These are phyloP conservation scores for Euproctis similis DNA, from an alignment of 2,888 invertebrate species.

Conservation along the genomic window DNA sequence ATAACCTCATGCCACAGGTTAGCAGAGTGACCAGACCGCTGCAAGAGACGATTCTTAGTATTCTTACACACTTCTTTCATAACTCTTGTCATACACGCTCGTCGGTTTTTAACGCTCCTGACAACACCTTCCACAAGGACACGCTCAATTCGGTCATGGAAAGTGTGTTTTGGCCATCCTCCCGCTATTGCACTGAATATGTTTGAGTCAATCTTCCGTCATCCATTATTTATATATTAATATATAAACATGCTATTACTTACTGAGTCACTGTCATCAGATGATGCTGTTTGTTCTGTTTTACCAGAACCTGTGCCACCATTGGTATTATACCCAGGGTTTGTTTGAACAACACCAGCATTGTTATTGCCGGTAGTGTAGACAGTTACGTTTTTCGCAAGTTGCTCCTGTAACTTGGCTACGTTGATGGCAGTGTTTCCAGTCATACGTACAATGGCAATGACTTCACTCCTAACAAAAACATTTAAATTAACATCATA, in stretches of 20 bases:
- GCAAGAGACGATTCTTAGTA: too few relatives aligned
- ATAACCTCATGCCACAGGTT: too few relatives aligned
- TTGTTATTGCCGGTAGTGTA: slow-evolving; percentile 49
- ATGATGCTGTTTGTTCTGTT: slow-evolving; percentile 35
- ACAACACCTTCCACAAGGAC: too few relatives aligned
- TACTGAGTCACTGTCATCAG: slow-evolving; percentile 50
- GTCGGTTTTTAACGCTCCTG: too few relatives aligned
- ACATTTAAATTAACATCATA: background rate
- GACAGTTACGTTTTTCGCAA: slow-evolving; percentile 63
- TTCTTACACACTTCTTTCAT: too few relatives aligned
- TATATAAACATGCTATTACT: slow-evolving; percentile 17
- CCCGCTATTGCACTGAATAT: too few relatives aligned
- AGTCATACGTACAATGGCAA: slow-evolving; percentile 81
- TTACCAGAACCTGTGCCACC: slow-evolving; percentile 23
- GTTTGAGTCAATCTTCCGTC: too few relatives aligned
- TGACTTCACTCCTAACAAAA: slow-evolving; percentile 80
- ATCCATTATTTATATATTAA: background rate
- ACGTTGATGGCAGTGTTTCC: slow-evolving; percentile 82
- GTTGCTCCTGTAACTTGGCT: slow-evolving; percentile 80
- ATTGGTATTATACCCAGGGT: slow-evolving; percentile 14
- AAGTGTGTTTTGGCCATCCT: too few relatives aligned
- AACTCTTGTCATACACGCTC: too few relatives aligned
- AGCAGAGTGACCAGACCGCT: too few relatives aligned
- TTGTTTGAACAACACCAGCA: slow-evolving; percentile 26
- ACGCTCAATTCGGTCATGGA: too few relatives aligned